Evolutionary conservation across 2,113 vertebrate genomes (phyloP).

Genomic region (Scomber colias): DNA sequence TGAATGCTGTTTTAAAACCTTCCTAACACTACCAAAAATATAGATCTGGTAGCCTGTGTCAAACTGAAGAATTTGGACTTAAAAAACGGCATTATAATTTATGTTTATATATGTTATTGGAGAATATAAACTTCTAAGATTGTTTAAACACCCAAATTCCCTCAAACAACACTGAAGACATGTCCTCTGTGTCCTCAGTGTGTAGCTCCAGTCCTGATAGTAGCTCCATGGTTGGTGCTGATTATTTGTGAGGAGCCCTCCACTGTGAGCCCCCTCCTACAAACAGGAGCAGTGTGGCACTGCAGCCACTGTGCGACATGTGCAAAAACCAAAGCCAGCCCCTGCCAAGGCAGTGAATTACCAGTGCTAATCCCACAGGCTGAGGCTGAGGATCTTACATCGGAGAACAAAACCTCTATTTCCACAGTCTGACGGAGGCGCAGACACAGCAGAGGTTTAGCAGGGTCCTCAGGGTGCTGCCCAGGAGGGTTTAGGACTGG

Average conservation of each 20-base stretch:
- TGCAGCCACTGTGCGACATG: constrained; percentile 9
- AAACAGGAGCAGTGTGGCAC: background rate
- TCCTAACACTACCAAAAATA: too few relatives aligned
- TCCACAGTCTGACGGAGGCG: constrained; percentile 46
- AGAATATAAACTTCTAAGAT: too few relatives aligned
- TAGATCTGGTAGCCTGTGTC: too few relatives aligned
- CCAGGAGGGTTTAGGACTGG: constrained; percentile 32
- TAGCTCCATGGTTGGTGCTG: background rate
- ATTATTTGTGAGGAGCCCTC: constrained; percentile 3
- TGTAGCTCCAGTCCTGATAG: background rate
- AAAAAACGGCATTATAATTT: too few relatives aligned
- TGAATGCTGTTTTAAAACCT: too few relatives aligned
- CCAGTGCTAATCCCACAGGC: constrained; percentile 67
- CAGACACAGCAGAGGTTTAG: constrained; percentile 36
- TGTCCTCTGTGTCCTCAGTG: background rate
- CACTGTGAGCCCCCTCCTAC: constrained; percentile 2
- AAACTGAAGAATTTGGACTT: too few relatives aligned
- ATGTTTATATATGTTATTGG: too few relatives aligned
- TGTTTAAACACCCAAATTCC: background rate
- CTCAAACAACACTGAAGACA: background rate
- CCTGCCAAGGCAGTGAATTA: constrained; percentile 69
- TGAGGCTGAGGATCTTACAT: constrained; percentile 64
- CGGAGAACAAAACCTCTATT: constrained; percentile 68
- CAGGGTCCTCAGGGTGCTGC: background rate
- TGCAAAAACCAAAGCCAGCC: constrained; percentile 29